Evolutionary conservation across 2,113 vertebrate genomes (phyloP).

Genomic region (Percina caprodes): DNA sequence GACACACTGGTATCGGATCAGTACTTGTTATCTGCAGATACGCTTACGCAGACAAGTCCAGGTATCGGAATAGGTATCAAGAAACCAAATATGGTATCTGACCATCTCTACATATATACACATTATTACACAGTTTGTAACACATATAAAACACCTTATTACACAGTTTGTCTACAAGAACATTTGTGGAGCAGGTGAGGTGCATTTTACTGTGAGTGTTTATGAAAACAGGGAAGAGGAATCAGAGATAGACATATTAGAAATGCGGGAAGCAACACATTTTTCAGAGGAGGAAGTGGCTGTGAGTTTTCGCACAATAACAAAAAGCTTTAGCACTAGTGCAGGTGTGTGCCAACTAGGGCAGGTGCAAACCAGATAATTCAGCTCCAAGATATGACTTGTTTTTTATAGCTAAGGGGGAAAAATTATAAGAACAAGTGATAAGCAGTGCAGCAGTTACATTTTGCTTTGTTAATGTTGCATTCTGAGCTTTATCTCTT

Average conservation of each 20-base stretch:
- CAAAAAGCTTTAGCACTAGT: background rate
- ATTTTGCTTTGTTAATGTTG: background rate
- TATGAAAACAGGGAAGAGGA: background rate
- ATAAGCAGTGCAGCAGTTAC: background rate
- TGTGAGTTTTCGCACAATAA: background rate
- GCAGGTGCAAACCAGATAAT: conserved; percentile 10
- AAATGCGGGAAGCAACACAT: background rate
- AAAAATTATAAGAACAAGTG: background rate
- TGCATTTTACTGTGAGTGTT: conserved; percentile 6
- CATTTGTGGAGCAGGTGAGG: background rate
- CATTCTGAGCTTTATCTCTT: background rate
- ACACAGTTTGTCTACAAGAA: background rate
- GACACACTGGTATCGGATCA: too few relatives aligned
- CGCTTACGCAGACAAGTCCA: too few relatives aligned
- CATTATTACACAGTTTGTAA: background rate
- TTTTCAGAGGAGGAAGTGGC: background rate
- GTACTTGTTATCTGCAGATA: too few relatives aligned
- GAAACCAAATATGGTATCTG: too few relatives aligned
- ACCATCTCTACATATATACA: background rate
- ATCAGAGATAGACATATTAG: background rate
- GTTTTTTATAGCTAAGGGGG: background rate
- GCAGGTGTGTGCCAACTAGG: conserved; percentile 4
- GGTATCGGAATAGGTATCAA: too few relatives aligned
- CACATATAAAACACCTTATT: background rate
- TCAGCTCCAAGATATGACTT: background rate